Conservation (phyloP, 2,888 invertebrate genomes). For the Candidula unifasciata region DNA sequence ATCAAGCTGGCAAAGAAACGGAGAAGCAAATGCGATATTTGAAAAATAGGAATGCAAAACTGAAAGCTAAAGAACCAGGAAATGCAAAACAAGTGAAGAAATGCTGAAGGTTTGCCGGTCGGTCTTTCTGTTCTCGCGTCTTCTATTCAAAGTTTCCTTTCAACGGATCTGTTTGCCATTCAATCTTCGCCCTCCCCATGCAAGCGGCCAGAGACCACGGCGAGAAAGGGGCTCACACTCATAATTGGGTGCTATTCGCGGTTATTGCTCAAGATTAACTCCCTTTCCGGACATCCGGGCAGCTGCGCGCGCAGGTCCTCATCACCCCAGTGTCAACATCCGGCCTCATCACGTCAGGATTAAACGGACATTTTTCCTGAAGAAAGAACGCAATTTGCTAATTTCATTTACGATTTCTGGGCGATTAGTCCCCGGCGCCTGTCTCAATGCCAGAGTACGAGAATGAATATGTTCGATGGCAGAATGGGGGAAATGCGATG, state of each 20-base stretch:
- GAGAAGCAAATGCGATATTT: background rate
- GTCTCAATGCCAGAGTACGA: constrained; percentile 6
- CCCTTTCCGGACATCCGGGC: constrained; percentile 53
- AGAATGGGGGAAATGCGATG: background rate
- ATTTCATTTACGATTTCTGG: constrained; percentile 77
- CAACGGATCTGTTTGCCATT: constrained; percentile 43
- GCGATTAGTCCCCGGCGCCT: constrained; percentile 69
- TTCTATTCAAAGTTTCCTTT: constrained; percentile 32
- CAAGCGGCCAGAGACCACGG: constrained; percentile 30
- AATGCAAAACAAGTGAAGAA: constrained; percentile 35
- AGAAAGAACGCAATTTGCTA: constrained; percentile 74
- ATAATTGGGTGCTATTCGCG: constrained; percentile 44
- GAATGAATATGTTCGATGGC: constrained; percentile 38
- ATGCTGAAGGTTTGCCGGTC: constrained; percentile 1
- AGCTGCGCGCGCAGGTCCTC: constrained; percentile 58
- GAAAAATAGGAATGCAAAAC: constrained; percentile 28
- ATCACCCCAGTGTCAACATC: constrained; percentile 61
- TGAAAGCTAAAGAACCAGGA: background rate
- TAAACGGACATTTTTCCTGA: constrained; percentile 72
- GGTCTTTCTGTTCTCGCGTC: constrained; percentile 11
- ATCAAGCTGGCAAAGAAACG: background rate
- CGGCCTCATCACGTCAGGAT: constrained; percentile 70
- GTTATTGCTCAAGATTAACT: constrained; percentile 52
- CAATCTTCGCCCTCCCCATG: constrained; percentile 25
- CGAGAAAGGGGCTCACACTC: constrained; percentile 39